These are phyloP conservation scores for Champsocephalus esox DNA, from an alignment of 2,797 vertebrate genomes.

Conservation along the genomic window DNA sequence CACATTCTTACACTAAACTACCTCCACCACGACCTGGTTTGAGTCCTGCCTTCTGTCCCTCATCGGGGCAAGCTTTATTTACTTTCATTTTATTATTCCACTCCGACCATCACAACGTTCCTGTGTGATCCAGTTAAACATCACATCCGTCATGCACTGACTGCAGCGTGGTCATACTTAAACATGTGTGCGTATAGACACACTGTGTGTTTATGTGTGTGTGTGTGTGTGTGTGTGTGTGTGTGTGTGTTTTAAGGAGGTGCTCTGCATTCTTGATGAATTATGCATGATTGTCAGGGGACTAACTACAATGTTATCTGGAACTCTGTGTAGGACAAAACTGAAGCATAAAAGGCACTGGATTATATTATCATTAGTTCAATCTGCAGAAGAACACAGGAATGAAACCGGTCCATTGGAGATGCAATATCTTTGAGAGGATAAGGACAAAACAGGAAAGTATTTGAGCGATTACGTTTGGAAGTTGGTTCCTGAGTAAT, in stretches of 20 bases:
- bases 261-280: constrained; percentile 55
- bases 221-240: constrained; percentile 1
- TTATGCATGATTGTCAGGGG: constrained; percentile 52
- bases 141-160: constrained; percentile 63
- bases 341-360: constrained; percentile 32
- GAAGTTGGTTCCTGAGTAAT: not conserved
- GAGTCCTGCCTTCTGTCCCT: constrained; percentile 44
- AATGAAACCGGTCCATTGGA: constrained; percentile 29
- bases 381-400: constrained; percentile 18
- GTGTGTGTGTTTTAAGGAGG: constrained; percentile 23
- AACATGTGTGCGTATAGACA: constrained; percentile 2
- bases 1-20: constrained; percentile 14
- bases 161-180: constrained; percentile 2
- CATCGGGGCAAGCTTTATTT: constrained; percentile 26
- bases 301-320: constrained; percentile 49
- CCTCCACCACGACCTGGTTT: constrained; percentile 23
- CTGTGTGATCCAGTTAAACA: constrained; percentile 49
- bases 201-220: constrained; percentile 2
- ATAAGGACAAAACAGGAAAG: constrained; percentile 28
- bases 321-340: constrained; percentile 32
- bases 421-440: constrained; percentile 12
- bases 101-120: constrained; percentile 12
- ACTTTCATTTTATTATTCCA: constrained; percentile 58
- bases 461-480: constrained; percentile 5
- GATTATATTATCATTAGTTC: constrained; percentile 34